These are phyloP conservation scores for Aix galericulata DNA, from an alignment of 2,113 vertebrate species.

Conservation along the genomic window DNA sequence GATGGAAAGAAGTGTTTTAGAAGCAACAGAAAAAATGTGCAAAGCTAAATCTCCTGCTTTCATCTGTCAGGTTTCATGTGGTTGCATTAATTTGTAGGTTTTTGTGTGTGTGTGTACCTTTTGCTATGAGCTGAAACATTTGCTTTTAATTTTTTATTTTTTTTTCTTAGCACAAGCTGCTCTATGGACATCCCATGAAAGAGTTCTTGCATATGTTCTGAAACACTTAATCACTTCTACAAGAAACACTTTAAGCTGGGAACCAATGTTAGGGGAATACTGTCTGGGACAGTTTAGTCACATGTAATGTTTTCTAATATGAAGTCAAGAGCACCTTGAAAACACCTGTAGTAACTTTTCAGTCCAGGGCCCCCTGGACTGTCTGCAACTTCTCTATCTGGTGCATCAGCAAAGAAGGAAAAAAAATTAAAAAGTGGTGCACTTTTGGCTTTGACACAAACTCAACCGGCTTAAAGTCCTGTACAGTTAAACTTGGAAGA, in stretches of 20 bases:
- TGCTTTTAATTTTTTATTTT: neutral
- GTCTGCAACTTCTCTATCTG: neutral
- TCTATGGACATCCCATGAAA: accelerated
- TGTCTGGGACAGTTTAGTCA: too few species aligned
- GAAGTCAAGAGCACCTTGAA: accelerated
- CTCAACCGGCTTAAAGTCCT: neutral
- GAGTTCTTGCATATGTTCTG: neutral
- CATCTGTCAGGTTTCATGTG: neutral
- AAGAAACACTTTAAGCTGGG: accelerated
- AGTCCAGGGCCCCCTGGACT: neutral
- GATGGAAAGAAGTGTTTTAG: accelerated
- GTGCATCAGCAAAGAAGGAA: neutral
- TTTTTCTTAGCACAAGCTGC: neutral
- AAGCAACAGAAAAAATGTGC: neutral
- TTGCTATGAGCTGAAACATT: accelerated
- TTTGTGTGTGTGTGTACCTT: neutral
- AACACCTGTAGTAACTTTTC: neutral
- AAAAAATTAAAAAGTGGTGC: too few species aligned
- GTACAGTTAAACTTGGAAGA: neutral
- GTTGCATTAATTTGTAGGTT: accelerated
- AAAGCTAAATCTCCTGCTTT: neutral
- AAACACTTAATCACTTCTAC: accelerated
- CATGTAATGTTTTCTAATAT: neutral
- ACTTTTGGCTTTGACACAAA: neutral
- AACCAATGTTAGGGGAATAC: accelerated